Evolutionary conservation across 1,140 invertebrate species (phyloP), one percentile per base, ranked within the genome.

Genomic region (Acyrthosiphon pisum): DNA sequence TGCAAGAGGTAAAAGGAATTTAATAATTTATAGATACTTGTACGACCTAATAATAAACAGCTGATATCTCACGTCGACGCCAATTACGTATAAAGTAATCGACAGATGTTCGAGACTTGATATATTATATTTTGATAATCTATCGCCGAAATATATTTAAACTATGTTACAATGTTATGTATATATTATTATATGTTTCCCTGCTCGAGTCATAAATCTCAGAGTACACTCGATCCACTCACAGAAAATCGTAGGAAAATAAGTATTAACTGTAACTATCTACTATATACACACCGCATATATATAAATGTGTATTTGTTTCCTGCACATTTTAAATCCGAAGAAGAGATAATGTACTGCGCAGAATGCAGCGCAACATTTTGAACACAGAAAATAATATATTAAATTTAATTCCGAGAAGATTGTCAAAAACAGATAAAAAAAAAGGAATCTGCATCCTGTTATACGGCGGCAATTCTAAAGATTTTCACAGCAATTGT

Each of bases 401-500:
- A 84, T 44, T 11, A 26, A 44, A 53, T 88, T 20, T 23, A 89
- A 89, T 53, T 89, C 46, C 8, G 37, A 53, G 48, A 35, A 35
- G 20, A 89, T 37, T 53, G 20, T 89, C 48, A 35, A 89, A 37
- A 89, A 53, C 22, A 89, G 14, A 50, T 22, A 50, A 89, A 53
- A 89, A 87, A 50, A 35, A 37, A 88, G 6, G 20, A 50, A 53
- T 35, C 14, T 50, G 14, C n/a, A 89, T 50, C 20, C 7, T 53
- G 30, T 53, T 53, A 48, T 18, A 53, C 22, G 3, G 7, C 8
- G 22, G 48, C 48, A n/a, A 37, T 53, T 53, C 26, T 23, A 53
- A 35, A 89, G 87, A 89, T 89, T 53, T 88, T 35, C 46, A 35
- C 48, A 89, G 2, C 20, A 89, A 89, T 53, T 53, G 46, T 53